Percentiles rank a stretch among this genome's conserved stretches.
Conservation (phyloP, 2,888 invertebrate genomes). For the Torymus tubicola region DNA sequence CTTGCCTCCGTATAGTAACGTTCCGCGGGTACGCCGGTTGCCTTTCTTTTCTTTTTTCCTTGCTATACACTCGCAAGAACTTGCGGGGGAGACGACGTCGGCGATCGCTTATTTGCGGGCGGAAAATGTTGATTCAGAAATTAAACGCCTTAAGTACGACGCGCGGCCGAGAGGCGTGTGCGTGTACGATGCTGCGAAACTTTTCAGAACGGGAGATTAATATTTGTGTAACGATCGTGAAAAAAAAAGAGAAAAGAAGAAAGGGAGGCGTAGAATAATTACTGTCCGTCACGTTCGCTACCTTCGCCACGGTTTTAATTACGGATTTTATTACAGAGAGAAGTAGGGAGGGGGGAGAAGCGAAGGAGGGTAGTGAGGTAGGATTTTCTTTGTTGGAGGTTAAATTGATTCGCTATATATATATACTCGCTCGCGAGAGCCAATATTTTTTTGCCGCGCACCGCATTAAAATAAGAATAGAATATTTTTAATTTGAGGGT, state of each 20-base stretch:
- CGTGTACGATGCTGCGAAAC: constrained; percentile 20
- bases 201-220: constrained; percentile 46
- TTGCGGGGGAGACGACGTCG: neutral
- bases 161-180: neutral
- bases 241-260: neutral
- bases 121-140: constrained; percentile 56
- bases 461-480: constrained; percentile 28
- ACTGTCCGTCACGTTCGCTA: constrained; percentile 56
- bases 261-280: constrained; percentile 47
- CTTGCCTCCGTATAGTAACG: neutral
- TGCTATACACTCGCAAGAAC: no score
- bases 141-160: constrained; percentile 35
- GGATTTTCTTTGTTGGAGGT: constrained; percentile 42
- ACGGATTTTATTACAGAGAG: constrained; percentile 52
- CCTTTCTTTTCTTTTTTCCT: no score
- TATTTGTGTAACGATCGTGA: constrained; percentile 55
- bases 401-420: constrained; percentile 50
- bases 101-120: constrained; percentile 45
- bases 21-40: no score
- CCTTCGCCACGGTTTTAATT: constrained; percentile 51
- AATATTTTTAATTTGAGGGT: constrained; percentile 17
- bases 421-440: neutral
- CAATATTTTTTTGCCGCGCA: constrained; percentile 22
- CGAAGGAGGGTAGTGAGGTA: neutral
- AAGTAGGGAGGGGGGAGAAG: no score